phyloP scores from a whole-genome alignment of 2,888 invertebrate genomes.

The Lochmaea crataegi region DNA sequence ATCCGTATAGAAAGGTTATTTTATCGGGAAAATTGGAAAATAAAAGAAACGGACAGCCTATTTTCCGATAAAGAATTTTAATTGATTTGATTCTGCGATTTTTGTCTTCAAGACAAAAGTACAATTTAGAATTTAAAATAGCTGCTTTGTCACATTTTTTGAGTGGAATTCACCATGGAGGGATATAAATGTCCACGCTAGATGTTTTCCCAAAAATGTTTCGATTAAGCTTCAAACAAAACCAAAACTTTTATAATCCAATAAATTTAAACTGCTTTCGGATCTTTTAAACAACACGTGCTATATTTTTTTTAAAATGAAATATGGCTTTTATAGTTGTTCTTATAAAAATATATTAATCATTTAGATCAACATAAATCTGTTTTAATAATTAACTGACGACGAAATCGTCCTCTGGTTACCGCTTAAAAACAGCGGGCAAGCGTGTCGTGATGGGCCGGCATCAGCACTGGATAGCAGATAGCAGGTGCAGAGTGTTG shows the following conservation, averaged over 20 bases:
- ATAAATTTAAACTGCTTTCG: background rate
- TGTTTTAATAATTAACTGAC: background rate
- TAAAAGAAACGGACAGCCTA: background rate
- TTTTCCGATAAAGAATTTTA: background rate
- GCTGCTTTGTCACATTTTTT: too few species aligned
- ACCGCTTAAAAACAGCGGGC: conserved; percentile 7
- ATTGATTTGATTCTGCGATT: background rate
- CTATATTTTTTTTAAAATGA: background rate
- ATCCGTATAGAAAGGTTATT: background rate
- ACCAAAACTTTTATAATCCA: too few species aligned
- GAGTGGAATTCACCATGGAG: too few species aligned
- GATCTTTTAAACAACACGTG: background rate
- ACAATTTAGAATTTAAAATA: too few species aligned
- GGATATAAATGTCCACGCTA: too few species aligned
- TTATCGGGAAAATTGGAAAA: background rate
- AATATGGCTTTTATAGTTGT: background rate
- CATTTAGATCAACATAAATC: background rate
- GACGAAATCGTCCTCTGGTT: background rate
- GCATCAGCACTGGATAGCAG: background rate
- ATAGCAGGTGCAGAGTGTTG: conserved; percentile 28
- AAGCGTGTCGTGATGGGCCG: conserved; percentile 13
- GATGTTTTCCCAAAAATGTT: too few species aligned
- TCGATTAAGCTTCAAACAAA: too few species aligned
- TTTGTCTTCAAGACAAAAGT: too few species aligned
- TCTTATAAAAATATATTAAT: background rate